These are phyloP conservation scores for Scalopus aquaticus DNA, from an alignment of 2,113 vertebrate species.

Conservation along the genomic window DNA sequence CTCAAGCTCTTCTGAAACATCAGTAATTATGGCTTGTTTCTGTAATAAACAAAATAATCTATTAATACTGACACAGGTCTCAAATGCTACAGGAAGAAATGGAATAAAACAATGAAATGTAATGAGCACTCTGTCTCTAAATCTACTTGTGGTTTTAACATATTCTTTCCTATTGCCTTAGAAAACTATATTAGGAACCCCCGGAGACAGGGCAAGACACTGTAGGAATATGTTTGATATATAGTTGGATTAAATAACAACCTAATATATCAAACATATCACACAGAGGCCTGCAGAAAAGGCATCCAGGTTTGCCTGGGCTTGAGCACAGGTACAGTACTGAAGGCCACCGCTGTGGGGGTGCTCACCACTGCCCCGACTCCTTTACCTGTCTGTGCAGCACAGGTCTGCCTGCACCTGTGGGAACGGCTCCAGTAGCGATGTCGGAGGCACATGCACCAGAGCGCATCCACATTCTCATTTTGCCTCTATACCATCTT, in stretches of 20 bases:
- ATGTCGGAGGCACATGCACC: background rate
- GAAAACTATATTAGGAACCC: conserved; percentile 81
- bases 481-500: background rate
- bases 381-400: conserved; percentile 51
- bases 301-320: conserved; percentile 94
- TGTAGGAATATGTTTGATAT: conserved; percentile 99
- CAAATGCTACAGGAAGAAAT: conserved; percentile 48
- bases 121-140: conserved; percentile 74
- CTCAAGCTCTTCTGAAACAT: conserved; percentile 27
- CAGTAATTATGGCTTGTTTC: conserved; percentile 30
- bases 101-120: conserved; percentile 35
- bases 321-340: conserved; percentile 84
- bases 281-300: conserved; percentile 99
- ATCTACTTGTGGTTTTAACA: conserved; percentile 72
- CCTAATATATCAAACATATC: conserved; percentile 99
- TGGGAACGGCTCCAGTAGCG: background rate
- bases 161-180: conserved; percentile 80
- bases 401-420: conserved; percentile 52
- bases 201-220: conserved; percentile 99
- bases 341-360: conserved; percentile 81
- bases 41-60: conserved; percentile 9
- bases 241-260: conserved; percentile 99
- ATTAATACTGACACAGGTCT: background rate
- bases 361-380: background rate
- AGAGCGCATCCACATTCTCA: conserved; percentile 49